Evolutionary conservation across 92 coral and sea anemone species (phyloP).

Genomic region (Porites evermanni): DNA sequence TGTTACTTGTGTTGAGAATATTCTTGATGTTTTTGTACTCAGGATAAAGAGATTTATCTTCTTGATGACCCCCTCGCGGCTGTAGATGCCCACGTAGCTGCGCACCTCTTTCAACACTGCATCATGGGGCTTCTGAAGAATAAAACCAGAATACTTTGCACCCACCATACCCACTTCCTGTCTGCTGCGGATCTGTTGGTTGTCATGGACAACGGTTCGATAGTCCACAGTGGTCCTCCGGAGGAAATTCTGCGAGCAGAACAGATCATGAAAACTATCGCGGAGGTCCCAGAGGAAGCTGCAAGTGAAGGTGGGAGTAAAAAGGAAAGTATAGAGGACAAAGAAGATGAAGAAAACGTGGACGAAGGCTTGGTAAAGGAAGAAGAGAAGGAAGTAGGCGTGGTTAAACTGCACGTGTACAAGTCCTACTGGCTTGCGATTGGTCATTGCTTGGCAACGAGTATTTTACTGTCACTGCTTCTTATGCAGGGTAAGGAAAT

Average conservation of each 20-base stretch:
- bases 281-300: constrained; percentile 33
- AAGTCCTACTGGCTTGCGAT: constrained; percentile 95
- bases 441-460: constrained; percentile 92
- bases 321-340: constrained; percentile 36
- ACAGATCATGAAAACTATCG: constrained; percentile 62
- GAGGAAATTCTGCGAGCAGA: constrained; percentile 67
- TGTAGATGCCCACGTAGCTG: constrained; percentile 96
- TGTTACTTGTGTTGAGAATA: no score
- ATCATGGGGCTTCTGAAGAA: constrained; percentile 90
- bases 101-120: constrained; percentile 96
- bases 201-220: constrained; percentile 82
- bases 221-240: constrained; percentile 83
- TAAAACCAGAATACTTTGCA: constrained; percentile 98
- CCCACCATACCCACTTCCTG: constrained; percentile 93
- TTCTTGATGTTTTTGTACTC: background rate
- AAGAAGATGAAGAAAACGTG: constrained; percentile 31
- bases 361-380: constrained; percentile 85
- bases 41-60: constrained; percentile 94
- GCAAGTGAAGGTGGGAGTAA: constrained; percentile 28
- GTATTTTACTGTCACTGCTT: constrained; percentile 87
- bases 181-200: constrained; percentile 89
- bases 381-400: constrained; percentile 96
- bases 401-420: constrained; percentile 96
- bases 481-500: constrained; percentile 89
- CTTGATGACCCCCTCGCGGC: constrained; percentile 98